Base-by-base conservation (phyloP, 92 coral and sea anemone genomes). In the Plumapathes pennacea region DNA sequence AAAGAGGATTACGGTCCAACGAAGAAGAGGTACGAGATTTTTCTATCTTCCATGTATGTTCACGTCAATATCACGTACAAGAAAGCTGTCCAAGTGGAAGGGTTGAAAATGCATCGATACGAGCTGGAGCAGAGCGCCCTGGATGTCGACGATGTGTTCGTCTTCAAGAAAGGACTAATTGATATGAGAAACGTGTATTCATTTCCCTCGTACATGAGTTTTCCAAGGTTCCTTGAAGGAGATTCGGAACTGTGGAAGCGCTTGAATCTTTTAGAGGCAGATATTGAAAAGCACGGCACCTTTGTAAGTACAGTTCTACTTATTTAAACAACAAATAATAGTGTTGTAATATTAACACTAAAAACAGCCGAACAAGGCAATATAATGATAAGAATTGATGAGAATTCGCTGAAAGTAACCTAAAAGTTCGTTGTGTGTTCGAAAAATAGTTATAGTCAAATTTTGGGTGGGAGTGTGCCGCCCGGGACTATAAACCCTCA, bases 261-360 rank as follows among this genome's bases (percentile, higher is more conserved):
- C 20, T 34, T 69, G 37, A 38, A 55, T 4, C 34, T 50, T 58
- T 26, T 49, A 33, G 22, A 31, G 3, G 73, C 86, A 36, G 53
- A 72, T 25, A 32, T 19, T 26, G 64, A 57, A 20, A 58, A 64
- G 44, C 86, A 80, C 19, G 75, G 78, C 15, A 47, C 63, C 20
- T 51, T 64, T 25, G 86, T 80, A 62, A 80, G 86, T 38, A 25
- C 33, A n/a, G n/a, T n/a, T n/a, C n/a, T n/a, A n/a, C n/a, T n/a
- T n/a, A n/a, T n/a, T 18, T 13, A 42, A 12, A 10, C 25, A 48
- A 10, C 11, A 41, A 19, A 14, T 45, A 12, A 7, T 4, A 9
- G 17, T 20, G 15, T 2, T 45, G 10, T 2, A n/a, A n/a, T n/a
- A n/a, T n/a, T n/a, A n/a, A n/a, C n/a, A n/a, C n/a, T n/a, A n/a